Percentiles rank a stretch among this genome's conserved stretches.
Evolutionary conservation across 2,113 vertebrate genomes (phyloP).

Genomic region (Spea multiplicata): DNA sequence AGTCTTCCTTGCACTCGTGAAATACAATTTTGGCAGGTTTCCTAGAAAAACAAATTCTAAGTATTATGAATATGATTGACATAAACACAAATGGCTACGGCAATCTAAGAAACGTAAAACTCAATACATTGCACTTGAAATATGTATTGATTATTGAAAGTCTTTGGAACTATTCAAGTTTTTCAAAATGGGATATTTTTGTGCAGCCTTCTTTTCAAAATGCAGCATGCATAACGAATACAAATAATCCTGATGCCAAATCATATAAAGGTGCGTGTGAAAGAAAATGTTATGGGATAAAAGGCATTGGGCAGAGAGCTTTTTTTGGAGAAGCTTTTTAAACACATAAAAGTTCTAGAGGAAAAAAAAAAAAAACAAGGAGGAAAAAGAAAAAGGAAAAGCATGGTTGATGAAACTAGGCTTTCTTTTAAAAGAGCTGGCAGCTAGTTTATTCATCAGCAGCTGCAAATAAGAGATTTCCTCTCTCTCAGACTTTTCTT

Average conservation of each 20-base stretch:
- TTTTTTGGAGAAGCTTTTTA: slow-evolving; percentile 9
- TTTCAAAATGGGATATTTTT: not conserved
- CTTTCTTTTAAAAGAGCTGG: slow-evolving; percentile 45
- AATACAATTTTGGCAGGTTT: slow-evolving; percentile 31
- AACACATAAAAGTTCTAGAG: slow-evolving; percentile 24
- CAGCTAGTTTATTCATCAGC: slow-evolving; percentile 46
- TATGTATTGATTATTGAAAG: slow-evolving; percentile 23
- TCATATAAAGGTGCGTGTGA: slow-evolving; percentile 6
- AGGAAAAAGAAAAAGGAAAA: not conserved
- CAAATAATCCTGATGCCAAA: not conserved
- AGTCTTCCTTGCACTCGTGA: not conserved
- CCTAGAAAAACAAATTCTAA: slow-evolving; percentile 23
- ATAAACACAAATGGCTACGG: slow-evolving; percentile 4
- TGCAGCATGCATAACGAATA: not conserved
- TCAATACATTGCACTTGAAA: slow-evolving; percentile 16
- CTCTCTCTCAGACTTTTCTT: slow-evolving; percentile 40
- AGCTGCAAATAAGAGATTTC: slow-evolving; percentile 49
- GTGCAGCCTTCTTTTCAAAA: slow-evolving; percentile 8
- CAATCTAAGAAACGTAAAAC: slow-evolving; percentile 4
- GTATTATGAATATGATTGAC: slow-evolving; percentile 12
- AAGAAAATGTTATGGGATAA: not conserved
- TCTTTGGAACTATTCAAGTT: not conserved
- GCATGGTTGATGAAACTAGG: slow-evolving; percentile 16
- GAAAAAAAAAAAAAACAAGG: slow-evolving; percentile 1
- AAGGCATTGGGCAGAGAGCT: slow-evolving; percentile 6